Evolutionary conservation across 2,888 invertebrate genomes (phyloP).

Genomic region (Monoplex corrugatus): DNA sequence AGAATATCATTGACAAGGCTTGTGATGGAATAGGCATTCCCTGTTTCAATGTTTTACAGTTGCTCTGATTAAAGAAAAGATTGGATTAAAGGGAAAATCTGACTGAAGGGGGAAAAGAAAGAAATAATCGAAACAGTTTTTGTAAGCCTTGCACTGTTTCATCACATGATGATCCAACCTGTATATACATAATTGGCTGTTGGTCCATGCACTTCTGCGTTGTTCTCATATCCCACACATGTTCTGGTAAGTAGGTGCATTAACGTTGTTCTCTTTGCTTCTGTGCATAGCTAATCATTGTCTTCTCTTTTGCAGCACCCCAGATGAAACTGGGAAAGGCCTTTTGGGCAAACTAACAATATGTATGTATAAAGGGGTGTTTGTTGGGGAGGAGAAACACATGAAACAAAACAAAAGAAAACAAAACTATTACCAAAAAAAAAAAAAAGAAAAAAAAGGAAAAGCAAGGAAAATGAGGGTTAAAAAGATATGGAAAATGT

Average conservation of each 20-base stretch:
- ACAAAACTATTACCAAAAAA: background rate
- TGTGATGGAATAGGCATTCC: no score
- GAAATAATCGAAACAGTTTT: background rate
- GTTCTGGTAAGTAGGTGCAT: conserved; percentile 20
- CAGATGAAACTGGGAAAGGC: background rate
- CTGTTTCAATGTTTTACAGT: no score
- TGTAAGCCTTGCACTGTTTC: background rate
- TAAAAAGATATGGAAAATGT: background rate
- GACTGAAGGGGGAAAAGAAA: background rate
- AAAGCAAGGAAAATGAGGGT: background rate
- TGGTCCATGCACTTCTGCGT: background rate
- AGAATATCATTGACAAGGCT: no score
- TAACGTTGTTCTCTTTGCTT: conserved; percentile 35
- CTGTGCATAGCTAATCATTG: conserved; percentile 37
- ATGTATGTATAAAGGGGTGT: no score
- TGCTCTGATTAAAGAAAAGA: no score
- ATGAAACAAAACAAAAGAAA: background rate
- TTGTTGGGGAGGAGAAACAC: background rate
- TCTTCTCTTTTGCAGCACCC: conserved; percentile 42
- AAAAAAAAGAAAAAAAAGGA: background rate
- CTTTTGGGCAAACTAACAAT: background rate
- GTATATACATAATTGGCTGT: background rate
- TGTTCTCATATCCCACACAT: background rate
- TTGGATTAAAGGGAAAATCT: background rate
- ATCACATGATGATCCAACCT: background rate